A percentile compares a stretch with the other conserved stretches of the same genome.
Conservation (phyloP, 2,113 vertebrate species). For the Isichthys henryi region DNA sequence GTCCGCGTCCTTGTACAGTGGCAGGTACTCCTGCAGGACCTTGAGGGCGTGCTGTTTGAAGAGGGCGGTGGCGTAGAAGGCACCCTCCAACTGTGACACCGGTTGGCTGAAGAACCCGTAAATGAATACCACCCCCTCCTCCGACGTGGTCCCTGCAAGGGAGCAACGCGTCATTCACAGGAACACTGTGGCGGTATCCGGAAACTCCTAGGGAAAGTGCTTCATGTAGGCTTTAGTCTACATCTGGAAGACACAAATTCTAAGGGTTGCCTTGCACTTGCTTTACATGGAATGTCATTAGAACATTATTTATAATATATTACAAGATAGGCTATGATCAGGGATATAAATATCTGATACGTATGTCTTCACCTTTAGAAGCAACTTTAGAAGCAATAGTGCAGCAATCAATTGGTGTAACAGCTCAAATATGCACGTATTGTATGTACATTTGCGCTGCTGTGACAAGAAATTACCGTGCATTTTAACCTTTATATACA, state of each 20-base stretch:
- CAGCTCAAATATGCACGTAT: neutral
- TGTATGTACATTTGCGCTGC: no score
- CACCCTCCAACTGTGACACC: conserved; percentile 50
- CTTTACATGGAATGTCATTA: neutral
- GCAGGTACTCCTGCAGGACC: conserved; percentile 59
- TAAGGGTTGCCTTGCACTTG: neutral
- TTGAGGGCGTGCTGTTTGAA: conserved; percentile 60
- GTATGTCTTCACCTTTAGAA: neutral
- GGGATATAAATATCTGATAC: neutral
- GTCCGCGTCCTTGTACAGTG: conserved; percentile 50
- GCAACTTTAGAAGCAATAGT: neutral
- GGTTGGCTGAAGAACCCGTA: conserved; percentile 54
- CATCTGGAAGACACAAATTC: neutral
- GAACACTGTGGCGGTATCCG: no score
- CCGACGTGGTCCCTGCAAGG: conserved; percentile 59
- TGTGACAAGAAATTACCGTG: no score
- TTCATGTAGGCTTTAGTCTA: neutral
- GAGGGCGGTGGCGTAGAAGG: conserved; percentile 54
- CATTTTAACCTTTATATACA: no score
- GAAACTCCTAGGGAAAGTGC: neutral
- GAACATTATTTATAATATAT: neutral
- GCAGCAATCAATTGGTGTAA: neutral
- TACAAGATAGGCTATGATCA: neutral
- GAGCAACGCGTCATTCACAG: neutral
- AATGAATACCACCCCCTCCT: conserved; percentile 60